Conservation (phyloP, 2,113 vertebrate genomes). For the Antechinus stuartii region DNA sequence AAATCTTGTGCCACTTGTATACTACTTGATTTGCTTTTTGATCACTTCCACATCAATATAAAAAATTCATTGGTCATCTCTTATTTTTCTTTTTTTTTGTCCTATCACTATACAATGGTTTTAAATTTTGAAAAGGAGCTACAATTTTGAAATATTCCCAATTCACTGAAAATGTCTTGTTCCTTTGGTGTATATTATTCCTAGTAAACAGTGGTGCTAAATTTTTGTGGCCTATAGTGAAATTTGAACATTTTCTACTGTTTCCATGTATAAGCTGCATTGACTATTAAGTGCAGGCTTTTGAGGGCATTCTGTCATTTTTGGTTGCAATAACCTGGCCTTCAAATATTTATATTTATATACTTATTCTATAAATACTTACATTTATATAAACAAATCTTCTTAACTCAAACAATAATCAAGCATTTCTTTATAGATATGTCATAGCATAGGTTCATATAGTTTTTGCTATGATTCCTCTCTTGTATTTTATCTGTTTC, state of each 20-base stretch:
- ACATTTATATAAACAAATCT: neutral
- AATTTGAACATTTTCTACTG: neutral
- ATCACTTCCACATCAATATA: neutral
- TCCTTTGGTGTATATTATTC: neutral
- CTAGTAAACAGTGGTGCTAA: neutral
- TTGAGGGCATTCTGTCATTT: neutral
- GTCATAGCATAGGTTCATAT: neutral
- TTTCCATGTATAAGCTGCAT: neutral
- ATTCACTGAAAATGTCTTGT: neutral
- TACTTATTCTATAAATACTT: neutral
- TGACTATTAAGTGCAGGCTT: neutral
- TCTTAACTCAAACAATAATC: neutral
- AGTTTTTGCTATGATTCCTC: neutral
- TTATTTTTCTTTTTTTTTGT: neutral
- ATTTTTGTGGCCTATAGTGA: neutral
- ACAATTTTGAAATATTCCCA: slow-evolving; percentile 11
- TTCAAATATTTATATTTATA: neutral
- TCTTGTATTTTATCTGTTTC: neutral
- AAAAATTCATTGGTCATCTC: neutral
- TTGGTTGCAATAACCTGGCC: neutral
- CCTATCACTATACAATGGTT: neutral
- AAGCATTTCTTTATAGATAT: neutral
- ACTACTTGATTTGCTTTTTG: neutral
- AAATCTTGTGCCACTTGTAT: neutral
- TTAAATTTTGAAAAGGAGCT: neutral